Evolutionary conservation across 2,113 vertebrate genomes (phyloP).

Genomic region (Gymnarchus niloticus): DNA sequence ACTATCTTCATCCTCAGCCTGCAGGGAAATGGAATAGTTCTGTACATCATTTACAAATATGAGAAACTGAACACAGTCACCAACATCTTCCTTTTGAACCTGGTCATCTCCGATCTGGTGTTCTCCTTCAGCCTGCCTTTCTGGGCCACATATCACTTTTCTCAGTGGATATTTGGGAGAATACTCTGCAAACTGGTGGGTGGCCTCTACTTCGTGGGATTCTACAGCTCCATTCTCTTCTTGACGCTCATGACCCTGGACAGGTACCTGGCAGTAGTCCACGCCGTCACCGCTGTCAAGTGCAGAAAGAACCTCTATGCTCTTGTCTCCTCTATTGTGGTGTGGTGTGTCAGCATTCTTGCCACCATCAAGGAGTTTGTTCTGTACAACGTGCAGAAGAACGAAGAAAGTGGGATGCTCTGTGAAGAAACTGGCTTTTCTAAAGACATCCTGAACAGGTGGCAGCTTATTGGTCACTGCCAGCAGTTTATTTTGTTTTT

Average conservation of each 20-base stretch:
- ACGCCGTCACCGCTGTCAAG: conserved; percentile 53
- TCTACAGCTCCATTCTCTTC: conserved; percentile 71
- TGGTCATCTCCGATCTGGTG: conserved; percentile 64
- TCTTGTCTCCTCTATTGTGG: conserved; percentile 25
- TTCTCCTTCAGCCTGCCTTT: conserved; percentile 66
- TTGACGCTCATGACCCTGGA: conserved; percentile 69
- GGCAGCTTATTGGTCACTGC: conserved; percentile 55
- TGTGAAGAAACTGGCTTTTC: conserved; percentile 46
- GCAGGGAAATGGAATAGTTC: conserved; percentile 61
- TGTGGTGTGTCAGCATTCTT: conserved; percentile 59
- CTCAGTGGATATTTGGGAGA: conserved; percentile 62
- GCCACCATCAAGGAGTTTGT: conserved; percentile 62
- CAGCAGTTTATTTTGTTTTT: conserved; percentile 66
- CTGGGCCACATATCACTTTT: conserved; percentile 53
- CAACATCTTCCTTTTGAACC: conserved; percentile 67
- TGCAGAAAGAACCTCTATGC: conserved; percentile 51
- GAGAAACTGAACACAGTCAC: conserved; percentile 62
- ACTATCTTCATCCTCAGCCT: conserved; percentile 60
- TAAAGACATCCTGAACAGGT: conserved; percentile 26
- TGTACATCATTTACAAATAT: conserved; percentile 60
- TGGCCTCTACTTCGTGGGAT: conserved; percentile 59
- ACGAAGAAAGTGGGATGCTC: fast-evolving
- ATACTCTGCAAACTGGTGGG: conserved; percentile 61
- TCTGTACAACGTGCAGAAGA: conserved; percentile 33
- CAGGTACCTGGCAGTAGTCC: conserved; percentile 67